Evolutionary conservation across 2,113 vertebrate species (phyloP), one percentile per base, ranked within the genome.

Genomic region (Protobothrops flavoviridis): DNA sequence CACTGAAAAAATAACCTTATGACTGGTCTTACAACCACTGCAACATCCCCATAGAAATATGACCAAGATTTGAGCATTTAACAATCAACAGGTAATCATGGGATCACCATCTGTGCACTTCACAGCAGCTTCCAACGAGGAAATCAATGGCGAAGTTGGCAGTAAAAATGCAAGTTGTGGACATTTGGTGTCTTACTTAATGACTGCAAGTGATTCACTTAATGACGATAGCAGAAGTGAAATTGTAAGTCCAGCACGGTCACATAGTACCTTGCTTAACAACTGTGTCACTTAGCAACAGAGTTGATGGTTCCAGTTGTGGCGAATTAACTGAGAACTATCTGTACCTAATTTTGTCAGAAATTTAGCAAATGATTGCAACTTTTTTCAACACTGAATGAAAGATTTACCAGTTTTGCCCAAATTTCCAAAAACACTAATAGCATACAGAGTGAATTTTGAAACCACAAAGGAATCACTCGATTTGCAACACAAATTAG

Each of bases 341-440:
- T 69, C 0, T 24, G 0, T 1, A 0, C 17, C 86, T 0, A 0
- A 2, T 5, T 17, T 1, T 12, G 26, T 17, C n/a, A 93, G 90
- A 0, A 0, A 21, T 52, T 87, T 12, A 15, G 45, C 86, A 0
- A 21, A 87, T 5, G 2, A 0, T 1, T 45, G 0, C 48, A 0
- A 11, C 6, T 59, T 59, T 85, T 50, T 33, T 81, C 53, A 93
- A 88, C 7, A 12, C 20, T 29, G n/a, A 26, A 29, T 29, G 15
- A 87, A 20, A 45, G 0, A 53, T 90, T 53, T 59, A 90, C 15
- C 17, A 12, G 50, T 48, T 69, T 56, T 45, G 21, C 29, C 64
- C 10, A 24, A 20, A 88, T 88, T 81, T 29, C 26, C 5, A 23
- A 85, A 85, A 86, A 5, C 5, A 64, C n/a, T 29, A 48, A 43